phyloP scores from a whole-genome alignment of 2,797 vertebrate genomes.

The Pteropus rufus region DNA sequence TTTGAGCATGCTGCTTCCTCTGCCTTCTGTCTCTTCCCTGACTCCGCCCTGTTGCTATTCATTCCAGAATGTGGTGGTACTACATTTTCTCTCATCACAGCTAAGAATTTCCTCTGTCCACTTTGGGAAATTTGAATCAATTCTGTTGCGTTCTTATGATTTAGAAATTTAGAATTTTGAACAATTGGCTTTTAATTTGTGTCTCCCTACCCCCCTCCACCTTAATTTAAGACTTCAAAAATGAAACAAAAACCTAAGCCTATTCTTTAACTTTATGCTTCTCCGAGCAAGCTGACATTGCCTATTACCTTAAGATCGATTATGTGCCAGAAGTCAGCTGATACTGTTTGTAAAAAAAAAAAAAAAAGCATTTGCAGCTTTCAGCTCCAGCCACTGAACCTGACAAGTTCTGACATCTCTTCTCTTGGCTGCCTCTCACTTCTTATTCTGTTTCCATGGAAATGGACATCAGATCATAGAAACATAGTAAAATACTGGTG shows the following conservation, averaged over 20 bases:
- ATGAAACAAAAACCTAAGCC: constrained; percentile 10
- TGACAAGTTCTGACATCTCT: constrained; percentile 72
- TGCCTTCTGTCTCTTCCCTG: neutral
- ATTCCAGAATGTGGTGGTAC: neutral
- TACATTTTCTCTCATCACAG: neutral
- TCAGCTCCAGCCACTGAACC: constrained; percentile 56
- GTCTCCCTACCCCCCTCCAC: neutral
- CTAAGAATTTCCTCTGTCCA: constrained; percentile 3
- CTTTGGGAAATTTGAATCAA: constrained; percentile 10
- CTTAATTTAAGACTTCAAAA: constrained; percentile 27
- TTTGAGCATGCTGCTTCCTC: neutral
- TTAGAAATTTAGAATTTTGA: constrained; percentile 38
- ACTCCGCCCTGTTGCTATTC: neutral
- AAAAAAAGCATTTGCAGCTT: constrained; percentile 43
- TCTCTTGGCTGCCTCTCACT: constrained; percentile 66
- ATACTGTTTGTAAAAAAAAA: neutral
- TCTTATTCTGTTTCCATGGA: constrained; percentile 76
- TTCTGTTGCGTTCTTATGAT: neutral
- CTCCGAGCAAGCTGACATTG: constrained; percentile 49
- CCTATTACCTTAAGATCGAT: constrained; percentile 55
- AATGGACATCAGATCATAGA: constrained; percentile 75
- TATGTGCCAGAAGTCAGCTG: constrained; percentile 64
- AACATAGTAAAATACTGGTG: constrained; percentile 55
- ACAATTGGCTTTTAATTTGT: constrained; percentile 42
- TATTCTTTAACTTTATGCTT: constrained; percentile 53